Base-by-base conservation (phyloP, 2,888 invertebrate species). In the Drosophila villosipedis region DNA sequence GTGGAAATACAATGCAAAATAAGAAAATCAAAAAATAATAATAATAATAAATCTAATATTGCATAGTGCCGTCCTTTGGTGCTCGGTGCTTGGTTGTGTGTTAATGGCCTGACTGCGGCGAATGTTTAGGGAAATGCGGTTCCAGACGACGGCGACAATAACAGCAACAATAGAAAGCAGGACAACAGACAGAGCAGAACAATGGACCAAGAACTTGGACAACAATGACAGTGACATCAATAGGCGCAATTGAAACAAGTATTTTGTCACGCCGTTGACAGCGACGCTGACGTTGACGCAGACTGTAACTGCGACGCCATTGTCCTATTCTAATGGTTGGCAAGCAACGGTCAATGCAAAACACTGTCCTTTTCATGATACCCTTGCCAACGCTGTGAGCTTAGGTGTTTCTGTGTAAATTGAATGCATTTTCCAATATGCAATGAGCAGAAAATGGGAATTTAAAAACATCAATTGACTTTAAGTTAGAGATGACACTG, bases 221-320 rank as follows among this genome's bases (percentile, higher is more conserved):
- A 52, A 54, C 68, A 62, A 71, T 41, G 77, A 70, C 79, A 79
- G 66, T 78, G 82, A 63, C 74, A 81, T 78, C 82, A 80, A 80
- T 80, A 81, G 82, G 65, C 78, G 75, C 82, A 80, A 80, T 80
- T 82, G 80, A 81, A 80, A 80, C 78, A 80, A 82, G 82, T 82
- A 82, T 78, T 47, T 47, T 74, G 70, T 78, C 81, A 77, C 78
- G 49, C 69, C 52, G 72, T 59, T 22, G 28, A 62, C 70, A 50
- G 19, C 10, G 28, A 62, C 53, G 19, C 19, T 65, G 54, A 54
- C 70, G 6, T 7, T 25, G 41, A 61, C 71, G 25, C 43, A 30
- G 58, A 30, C 70, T 4, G 47, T 57, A 43, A 54, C 49, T 54
- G 55, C 39, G 61, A 22, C 43, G 22, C 43, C 43, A 43, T 31